Base-by-base conservation (phyloP, 2,113 vertebrate genomes). In the Oreochromis aureus region DNA sequence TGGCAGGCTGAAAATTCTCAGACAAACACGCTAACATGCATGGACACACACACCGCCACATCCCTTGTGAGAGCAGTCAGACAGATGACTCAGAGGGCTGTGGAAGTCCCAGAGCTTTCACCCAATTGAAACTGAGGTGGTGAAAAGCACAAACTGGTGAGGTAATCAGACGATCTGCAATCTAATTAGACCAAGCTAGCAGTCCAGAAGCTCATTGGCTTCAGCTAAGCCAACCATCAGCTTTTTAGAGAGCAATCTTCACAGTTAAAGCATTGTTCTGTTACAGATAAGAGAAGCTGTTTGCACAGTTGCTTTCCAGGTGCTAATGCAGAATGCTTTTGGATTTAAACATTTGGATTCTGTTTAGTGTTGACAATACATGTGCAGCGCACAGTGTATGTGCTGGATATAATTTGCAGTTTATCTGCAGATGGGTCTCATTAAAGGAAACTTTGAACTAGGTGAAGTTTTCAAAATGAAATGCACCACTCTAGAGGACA, bases 21-120 rank as follows among this genome's bases (percentile, higher is more conserved):
- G 12, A 58, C 19, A 53, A 36, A 66, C 22, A 81, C 9, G 39
- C 61, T 46, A 83, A 81, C 27, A 34, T 48, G 69, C 66, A 83
- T 80, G 82, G 16, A 86, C 27, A 55, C 34, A 71, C 6, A 79
- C 5, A 56, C 36, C 5, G 7, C 54, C 19, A 7, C n/a, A 55
- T 63, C 46, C 39, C 66, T 41, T 27, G 41, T 63, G 54, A 51
- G 46, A 81, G 82, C 86, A 84, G 81, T 61, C 89, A 58, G 83
- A 83, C 82, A 3, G 34, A 88, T 91, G 90, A 92, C 24, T 92
- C 89, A 86, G 82, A 91, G 91, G 66, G 54, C 69, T 69, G 8
- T 10, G 86, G 84, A 84, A 86, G 84, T 80, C 85, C 86, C 58
- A 51, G 69, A 66, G 81, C 61, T 44, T 80, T 86, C 58, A 39